These are phyloP conservation scores for Taeniopygia guttata DNA, from an alignment of 2,797 vertebrate species.

Conservation along the genomic window DNA sequence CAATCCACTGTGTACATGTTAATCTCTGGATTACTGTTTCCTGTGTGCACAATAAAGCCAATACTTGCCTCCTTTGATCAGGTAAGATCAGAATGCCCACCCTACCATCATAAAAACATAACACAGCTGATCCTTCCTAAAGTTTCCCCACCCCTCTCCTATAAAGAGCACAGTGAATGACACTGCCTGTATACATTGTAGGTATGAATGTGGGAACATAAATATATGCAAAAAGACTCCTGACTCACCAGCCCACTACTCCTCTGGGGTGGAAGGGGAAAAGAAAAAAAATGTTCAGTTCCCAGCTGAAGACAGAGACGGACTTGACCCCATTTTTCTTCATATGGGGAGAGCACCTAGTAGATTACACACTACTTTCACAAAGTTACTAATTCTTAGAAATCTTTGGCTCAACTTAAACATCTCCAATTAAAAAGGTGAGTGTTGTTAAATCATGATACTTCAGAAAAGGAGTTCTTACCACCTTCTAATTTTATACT, in stretches of 20 bases:
- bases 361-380: not conserved
- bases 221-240: not conserved
- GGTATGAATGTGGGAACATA: not conserved
- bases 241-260: not conserved
- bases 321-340: not conserved
- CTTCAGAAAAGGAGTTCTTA: not conserved
- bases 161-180: not conserved
- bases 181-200: rapidly evolving
- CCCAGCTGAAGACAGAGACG: not conserved
- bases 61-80: not conserved
- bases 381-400: not conserved
- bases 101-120: not conserved
- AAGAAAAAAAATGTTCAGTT: not conserved
- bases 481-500: not conserved
- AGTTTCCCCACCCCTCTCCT: not conserved
- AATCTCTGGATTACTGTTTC: not conserved
- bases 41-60: not conserved
- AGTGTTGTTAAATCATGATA: not conserved
- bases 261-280: not conserved
- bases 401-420: not conserved
- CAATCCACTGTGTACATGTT: not conserved
- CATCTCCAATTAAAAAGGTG: not conserved
- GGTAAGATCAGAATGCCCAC: not conserved
- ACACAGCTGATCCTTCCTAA: not conserved
- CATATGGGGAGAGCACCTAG: rapidly evolving